Evolutionary conservation across 2,888 invertebrate species (phyloP).

Genomic region (Colletes collaris): DNA sequence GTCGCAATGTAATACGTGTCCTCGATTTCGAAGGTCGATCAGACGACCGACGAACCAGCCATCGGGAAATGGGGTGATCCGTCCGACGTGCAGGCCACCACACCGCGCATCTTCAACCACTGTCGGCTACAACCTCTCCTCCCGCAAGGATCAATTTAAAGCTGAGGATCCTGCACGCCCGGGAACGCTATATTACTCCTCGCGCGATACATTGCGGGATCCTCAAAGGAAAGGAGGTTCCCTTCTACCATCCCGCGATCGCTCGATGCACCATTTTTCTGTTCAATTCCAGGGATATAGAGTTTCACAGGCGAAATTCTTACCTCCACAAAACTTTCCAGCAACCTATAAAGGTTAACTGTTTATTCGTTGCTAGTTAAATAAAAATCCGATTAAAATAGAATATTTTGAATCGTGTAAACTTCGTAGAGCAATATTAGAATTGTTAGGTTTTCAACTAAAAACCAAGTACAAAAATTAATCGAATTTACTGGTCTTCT

Average conservation of each 20-base stretch:
- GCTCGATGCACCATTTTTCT: too few species aligned
- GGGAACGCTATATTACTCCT: constrained; percentile 26
- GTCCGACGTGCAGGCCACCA: constrained; percentile 36
- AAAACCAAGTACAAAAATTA: too few species aligned
- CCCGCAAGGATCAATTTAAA: constrained; percentile 33
- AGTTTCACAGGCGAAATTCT: too few species aligned
- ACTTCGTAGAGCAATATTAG: too few species aligned
- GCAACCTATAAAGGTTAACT: too few species aligned
- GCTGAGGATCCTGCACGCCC: constrained; percentile 27
- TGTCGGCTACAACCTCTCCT: constrained; percentile 10
- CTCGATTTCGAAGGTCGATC: constrained; percentile 70
- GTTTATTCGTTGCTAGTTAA: too few species aligned
- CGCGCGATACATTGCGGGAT: constrained; percentile 4
- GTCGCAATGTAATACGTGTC: constrained; percentile 63
- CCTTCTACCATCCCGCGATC: neutral
- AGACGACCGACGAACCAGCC: constrained; percentile 62
- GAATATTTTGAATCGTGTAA: too few species aligned
- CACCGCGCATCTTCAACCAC: constrained; percentile 46
- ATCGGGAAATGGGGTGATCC: constrained; percentile 62
- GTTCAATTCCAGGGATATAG: too few species aligned
- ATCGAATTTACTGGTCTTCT: too few species aligned
- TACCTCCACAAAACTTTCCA: too few species aligned
- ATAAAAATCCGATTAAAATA: too few species aligned
- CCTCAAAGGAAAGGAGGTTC: constrained; percentile 27
- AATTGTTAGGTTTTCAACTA: too few species aligned